These are phyloP conservation scores for Pararge aegeria DNA, from an alignment of 1,140 invertebrate genomes.

Conservation along the genomic window DNA sequence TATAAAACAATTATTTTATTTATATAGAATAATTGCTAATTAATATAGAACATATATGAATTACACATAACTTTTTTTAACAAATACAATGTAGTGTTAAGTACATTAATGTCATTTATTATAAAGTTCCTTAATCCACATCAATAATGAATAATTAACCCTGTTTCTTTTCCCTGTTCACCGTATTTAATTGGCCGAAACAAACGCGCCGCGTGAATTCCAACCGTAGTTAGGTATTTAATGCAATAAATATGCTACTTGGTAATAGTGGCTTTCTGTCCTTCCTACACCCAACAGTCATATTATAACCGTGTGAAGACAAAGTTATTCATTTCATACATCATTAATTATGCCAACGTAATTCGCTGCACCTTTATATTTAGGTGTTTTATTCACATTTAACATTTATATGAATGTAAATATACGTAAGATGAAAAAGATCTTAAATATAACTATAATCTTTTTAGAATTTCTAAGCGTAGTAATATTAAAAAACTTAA, in stretches of 20 bases:
- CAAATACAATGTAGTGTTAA: not conserved
- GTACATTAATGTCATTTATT: not conserved
- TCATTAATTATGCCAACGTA: too few species aligned
- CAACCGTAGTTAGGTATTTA: conserved; percentile 5
- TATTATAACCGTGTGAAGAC: not conserved
- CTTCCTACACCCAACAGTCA: not conserved
- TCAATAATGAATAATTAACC: conserved; percentile 2
- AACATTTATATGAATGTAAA: too few species aligned
- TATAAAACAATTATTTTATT: too few species aligned
- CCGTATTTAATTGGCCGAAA: conserved; percentile 17
- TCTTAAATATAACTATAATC: too few species aligned
- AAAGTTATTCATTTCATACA: too few species aligned
- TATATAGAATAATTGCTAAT: not conserved
- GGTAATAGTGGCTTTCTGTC: not conserved
- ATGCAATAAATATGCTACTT: conserved; percentile 15
- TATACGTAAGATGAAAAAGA: too few species aligned
- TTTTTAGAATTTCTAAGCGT: too few species aligned
- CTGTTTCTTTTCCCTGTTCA: conserved; percentile 7
- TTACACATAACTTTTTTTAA: not conserved
- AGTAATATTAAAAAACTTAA: too few species aligned
- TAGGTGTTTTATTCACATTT: too few species aligned
- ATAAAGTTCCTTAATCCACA: not conserved
- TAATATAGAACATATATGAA: too few species aligned
- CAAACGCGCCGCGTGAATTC: conserved; percentile 18
- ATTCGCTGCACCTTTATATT: too few species aligned